A percentile compares a stretch with the other conserved stretches of the same genome.
These are phyloP conservation scores for Caenorhabditis uteleia DNA, from an alignment of 2,888 invertebrate species.

Conservation along the genomic window DNA sequence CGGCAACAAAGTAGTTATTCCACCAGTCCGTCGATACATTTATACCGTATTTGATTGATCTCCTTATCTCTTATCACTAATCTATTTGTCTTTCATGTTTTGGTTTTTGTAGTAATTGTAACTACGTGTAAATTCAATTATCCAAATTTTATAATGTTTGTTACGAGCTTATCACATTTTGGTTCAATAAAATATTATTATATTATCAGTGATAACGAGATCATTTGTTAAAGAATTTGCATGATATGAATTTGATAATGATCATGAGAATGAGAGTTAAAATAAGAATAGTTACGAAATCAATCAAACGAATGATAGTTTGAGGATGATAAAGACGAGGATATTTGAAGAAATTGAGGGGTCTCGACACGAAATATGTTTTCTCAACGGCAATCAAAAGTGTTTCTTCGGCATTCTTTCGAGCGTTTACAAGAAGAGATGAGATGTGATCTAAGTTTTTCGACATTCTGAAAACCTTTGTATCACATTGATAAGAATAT, in stretches of 20 bases:
- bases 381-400: background rate
- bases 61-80: too few relatives aligned
- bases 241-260: too few relatives aligned
- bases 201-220: too few relatives aligned
- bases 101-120: too few relatives aligned
- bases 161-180: too few relatives aligned
- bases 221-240: too few relatives aligned
- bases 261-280: too few relatives aligned
- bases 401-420: background rate
- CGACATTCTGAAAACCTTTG: conserved; percentile 3
- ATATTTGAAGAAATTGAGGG: conserved; percentile 21
- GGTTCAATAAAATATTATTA: too few relatives aligned
- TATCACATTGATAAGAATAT: too few relatives aligned
- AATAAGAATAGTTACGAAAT: conserved; percentile 1
- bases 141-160: too few relatives aligned
- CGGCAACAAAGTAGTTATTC: conserved; percentile 37
- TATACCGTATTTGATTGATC: conserved; percentile 56
- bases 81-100: too few relatives aligned
- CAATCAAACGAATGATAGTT: conserved; percentile 4
- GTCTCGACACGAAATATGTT: background rate
- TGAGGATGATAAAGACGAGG: conserved; percentile 23
- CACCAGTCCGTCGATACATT: conserved; percentile 47
- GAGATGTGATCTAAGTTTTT: conserved; percentile 6
- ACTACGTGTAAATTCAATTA: too few relatives aligned
- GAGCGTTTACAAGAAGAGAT: conserved; percentile 11